Evolutionary conservation across 2,113 vertebrate genomes (phyloP).

Genomic region (Tetraodon nigroviridis): DNA sequence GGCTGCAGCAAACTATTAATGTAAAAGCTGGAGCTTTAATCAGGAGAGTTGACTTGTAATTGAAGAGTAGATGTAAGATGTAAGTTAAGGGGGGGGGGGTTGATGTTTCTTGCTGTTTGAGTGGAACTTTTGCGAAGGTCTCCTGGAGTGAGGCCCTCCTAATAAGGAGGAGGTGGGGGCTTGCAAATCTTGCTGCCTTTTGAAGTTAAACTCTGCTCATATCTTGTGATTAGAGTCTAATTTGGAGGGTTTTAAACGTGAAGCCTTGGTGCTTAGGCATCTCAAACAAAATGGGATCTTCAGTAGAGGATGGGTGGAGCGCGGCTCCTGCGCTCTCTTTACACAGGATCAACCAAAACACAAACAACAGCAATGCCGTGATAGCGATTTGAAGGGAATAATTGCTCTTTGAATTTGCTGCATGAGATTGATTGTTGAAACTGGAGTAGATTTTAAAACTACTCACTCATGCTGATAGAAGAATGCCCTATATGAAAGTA

Average conservation of each 20-base stretch:
- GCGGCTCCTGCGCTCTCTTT: slow-evolving; percentile 8
- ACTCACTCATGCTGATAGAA: neutral
- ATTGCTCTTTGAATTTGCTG: slow-evolving; percentile 32
- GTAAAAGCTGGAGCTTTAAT: too few species aligned
- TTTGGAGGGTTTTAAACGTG: slow-evolving; percentile 26
- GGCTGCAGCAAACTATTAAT: slow-evolving; percentile 5
- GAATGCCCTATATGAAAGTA: too few species aligned
- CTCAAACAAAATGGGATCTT: slow-evolving; percentile 13
- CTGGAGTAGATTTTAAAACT: slow-evolving; percentile 22
- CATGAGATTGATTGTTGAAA: slow-evolving; percentile 3
- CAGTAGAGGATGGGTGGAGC: slow-evolving; percentile 6
- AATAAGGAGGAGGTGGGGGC: slow-evolving; percentile 25
- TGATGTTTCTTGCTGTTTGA: slow-evolving; percentile 33
- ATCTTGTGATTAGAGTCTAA: slow-evolving; percentile 44
- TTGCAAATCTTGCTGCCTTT: slow-evolving; percentile 37
- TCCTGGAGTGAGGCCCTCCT: slow-evolving; percentile 18
- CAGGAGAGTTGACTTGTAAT: slow-evolving; percentile 41
- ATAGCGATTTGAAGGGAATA: slow-evolving; percentile 27
- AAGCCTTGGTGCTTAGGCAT: slow-evolving; percentile 18
- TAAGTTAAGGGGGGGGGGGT: slow-evolving; percentile 3
- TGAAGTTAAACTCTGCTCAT: slow-evolving; percentile 57
- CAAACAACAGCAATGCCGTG: slow-evolving; percentile 10
- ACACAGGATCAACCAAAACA: slow-evolving; percentile 20
- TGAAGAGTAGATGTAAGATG: slow-evolving; percentile 55
- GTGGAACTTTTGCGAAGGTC: slow-evolving; percentile 42